Conservation (phyloP, 2,888 invertebrate genomes). For the Villa cingulata region DNA sequence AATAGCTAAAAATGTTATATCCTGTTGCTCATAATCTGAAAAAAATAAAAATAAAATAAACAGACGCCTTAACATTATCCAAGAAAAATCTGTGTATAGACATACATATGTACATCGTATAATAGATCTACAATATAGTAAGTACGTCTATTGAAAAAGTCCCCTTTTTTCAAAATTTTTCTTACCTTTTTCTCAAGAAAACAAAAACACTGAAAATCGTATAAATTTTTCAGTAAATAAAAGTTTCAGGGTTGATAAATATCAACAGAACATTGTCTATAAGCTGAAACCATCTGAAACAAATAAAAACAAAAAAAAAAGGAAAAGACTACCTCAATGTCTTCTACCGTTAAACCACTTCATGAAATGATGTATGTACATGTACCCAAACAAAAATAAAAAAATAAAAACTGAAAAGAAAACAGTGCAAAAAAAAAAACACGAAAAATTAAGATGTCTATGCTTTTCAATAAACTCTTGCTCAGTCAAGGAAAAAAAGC, state of each 20-base stretch:
- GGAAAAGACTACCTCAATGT: neutral
- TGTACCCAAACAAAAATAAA: no score
- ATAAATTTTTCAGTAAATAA: no score
- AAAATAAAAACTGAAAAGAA: no score
- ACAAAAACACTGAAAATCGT: no score
- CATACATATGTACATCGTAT: neutral
- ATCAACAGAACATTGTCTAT: no score
- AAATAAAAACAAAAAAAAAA: no score
- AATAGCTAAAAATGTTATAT: constrained; percentile 5
- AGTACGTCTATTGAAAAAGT: no score
- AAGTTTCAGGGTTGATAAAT: no score
- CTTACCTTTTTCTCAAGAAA: neutral
- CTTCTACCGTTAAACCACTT: neutral
- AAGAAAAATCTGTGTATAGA: neutral
- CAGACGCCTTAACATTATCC: no score
- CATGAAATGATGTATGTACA: neutral
- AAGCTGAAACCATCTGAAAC: no score
- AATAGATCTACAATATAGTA: no score
- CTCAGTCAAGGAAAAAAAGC: neutral
- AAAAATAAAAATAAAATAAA: neutral
- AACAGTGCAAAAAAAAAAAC: neutral
- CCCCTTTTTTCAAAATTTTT: neutral
- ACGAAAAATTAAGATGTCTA: neutral
- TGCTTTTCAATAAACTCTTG: neutral
- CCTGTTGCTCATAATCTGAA: constrained; percentile 2